Evolutionary conservation across 2,797 vertebrate genomes (phyloP).

Genomic region (Takifugu rubripes): DNA sequence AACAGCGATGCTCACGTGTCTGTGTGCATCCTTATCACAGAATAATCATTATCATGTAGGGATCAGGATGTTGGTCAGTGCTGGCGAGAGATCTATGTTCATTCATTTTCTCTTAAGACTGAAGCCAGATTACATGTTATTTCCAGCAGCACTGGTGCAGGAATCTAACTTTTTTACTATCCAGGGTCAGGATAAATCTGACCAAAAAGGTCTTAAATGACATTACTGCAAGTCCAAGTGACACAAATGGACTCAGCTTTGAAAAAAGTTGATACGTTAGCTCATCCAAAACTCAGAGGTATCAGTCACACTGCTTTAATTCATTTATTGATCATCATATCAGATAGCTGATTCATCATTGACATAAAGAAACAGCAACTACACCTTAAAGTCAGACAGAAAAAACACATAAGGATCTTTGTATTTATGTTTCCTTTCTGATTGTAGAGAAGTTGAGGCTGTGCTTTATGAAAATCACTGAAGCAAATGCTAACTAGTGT

Average conservation of each 20-base stretch:
- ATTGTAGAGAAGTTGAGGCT: too few species aligned
- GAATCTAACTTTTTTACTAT: background rate
- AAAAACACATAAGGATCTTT: constrained; percentile 10
- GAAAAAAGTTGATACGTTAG: background rate
- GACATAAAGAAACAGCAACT: constrained; percentile 33
- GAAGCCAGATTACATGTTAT: constrained; percentile 25
- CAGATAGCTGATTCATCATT: constrained; percentile 14
- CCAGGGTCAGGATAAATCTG: constrained; percentile 2
- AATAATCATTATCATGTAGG: constrained; percentile 50
- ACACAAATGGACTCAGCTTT: background rate
- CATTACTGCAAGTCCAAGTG: background rate
- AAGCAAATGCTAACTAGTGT: too few species aligned
- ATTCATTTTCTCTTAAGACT: constrained; percentile 45
- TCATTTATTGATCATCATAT: constrained; percentile 11
- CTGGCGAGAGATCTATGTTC: constrained; percentile 12
- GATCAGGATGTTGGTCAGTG: constrained; percentile 46
- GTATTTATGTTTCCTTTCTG: too few species aligned
- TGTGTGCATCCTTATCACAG: constrained; percentile 46
- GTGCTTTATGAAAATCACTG: too few species aligned
- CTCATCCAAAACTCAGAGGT: background rate
- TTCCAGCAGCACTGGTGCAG: constrained; percentile 1
- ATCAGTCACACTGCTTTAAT: constrained; percentile 11
- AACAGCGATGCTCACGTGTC: constrained; percentile 49
- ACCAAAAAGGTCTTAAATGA: constrained; percentile 3
- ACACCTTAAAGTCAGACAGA: constrained; percentile 1